Conservation (phyloP, 1,140 invertebrate genomes). For the Nephila pilipes region DNA sequence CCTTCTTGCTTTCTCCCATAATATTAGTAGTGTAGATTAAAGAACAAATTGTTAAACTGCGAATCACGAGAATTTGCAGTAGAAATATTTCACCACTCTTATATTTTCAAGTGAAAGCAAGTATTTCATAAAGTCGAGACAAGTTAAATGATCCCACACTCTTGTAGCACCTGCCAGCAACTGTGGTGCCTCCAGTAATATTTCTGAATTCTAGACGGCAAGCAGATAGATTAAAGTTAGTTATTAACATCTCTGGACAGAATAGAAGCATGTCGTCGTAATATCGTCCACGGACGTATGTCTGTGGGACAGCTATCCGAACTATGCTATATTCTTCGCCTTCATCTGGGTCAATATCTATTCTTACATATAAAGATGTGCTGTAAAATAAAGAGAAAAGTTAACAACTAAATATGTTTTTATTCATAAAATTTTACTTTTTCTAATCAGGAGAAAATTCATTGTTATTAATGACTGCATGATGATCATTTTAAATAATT, state of each 20-base stretch:
- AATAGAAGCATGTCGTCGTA: conserved; percentile 63
- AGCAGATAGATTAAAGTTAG: conserved; percentile 15
- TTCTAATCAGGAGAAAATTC: too few relatives aligned
- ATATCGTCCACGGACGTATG: background rate
- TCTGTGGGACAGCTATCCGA: background rate
- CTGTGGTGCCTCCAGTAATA: conserved; percentile 2
- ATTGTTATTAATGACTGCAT: too few relatives aligned
- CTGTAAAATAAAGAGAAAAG: conserved; percentile 19
- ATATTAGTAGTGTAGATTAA: too few relatives aligned
- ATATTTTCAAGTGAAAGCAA: too few relatives aligned
- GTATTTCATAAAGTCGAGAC: too few relatives aligned
- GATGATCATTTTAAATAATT: too few relatives aligned
- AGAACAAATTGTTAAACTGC: too few relatives aligned
- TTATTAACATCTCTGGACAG: background rate
- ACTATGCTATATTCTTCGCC: background rate
- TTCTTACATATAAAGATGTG: background rate
- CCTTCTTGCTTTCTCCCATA: too few relatives aligned
- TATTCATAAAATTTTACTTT: too few relatives aligned
- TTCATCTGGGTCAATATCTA: conserved; percentile 28
- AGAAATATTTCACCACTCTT: too few relatives aligned
- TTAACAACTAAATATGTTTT: background rate
- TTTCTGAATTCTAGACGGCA: conserved; percentile 6
- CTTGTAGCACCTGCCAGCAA: conserved; percentile 50
- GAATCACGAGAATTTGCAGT: too few relatives aligned
- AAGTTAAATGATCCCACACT: too few relatives aligned